Evolutionary conservation across 1,140 invertebrate genomes (phyloP), one percentile per base, ranked within the genome.

Genomic region (Magallana ariakensis): DNA sequence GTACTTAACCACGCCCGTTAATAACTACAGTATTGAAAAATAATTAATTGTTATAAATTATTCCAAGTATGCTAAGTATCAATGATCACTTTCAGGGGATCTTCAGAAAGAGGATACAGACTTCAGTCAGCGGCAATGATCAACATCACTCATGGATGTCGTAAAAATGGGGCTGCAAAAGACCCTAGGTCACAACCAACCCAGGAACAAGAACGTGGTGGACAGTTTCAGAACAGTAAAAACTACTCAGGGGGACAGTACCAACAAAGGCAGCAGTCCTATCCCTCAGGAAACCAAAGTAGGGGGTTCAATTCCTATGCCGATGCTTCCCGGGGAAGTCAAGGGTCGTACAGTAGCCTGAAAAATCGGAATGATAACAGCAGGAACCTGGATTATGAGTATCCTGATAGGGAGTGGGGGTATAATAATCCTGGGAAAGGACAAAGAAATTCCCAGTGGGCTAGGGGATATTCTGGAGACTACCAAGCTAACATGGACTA

Each of bases 111-210:
- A 87, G 92, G 95, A 2, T 97, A 96, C 92, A 93, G 95, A 84
- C 90, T 97, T 56, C 93, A 95, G 0, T 87, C 93, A 0, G 93
- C 94, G 70, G 95, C 96, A 53, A 95, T 97, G 60, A 95, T 97
- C 53, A 97, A 97, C 91, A 93, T 96, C 13, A 95, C 95, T 15
- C 94, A 94, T 89, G 95, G 94, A 33, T 89, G 92, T 22, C 89
- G 92, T n/a, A 91, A 93, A 70, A 85, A 89, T 60, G 88, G 80
- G 80, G 86, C 70, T 16, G 57, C 55, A 9, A 75, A 60, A n/a
- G 55, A 85, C 11, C 80, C 26, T 11, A 56, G 33, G 58, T 22
- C 22, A 19, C 75, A 85, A 56, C 10, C 81, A 53, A 66, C 66
- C 22, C n/a, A 33, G 33, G 33, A 46, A 19, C 66, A 70, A 70